Conservation (phyloP, 2,797 vertebrate species). For the Thamnophis elegans region DNA sequence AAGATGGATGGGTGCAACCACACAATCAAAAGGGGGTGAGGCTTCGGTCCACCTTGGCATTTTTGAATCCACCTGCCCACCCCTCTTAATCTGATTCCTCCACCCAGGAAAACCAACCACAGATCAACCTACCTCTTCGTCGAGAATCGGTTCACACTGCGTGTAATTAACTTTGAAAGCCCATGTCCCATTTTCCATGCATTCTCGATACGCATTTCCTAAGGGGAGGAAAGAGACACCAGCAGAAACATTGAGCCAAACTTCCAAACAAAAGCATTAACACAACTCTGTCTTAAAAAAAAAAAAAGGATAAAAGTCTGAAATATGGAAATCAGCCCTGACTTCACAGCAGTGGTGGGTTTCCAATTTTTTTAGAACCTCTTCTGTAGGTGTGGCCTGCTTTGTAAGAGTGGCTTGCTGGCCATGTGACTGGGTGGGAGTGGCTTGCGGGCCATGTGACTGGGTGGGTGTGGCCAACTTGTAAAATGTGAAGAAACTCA, state of each 20-base stretch:
- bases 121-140: conserved; percentile 84
- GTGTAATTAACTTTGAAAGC: conserved; percentile 94
- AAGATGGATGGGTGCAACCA: background rate
- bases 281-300: background rate
- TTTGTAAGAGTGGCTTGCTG: too few species aligned
- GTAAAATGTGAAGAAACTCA: too few species aligned
- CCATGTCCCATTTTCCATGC: conserved; percentile 96
- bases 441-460: too few species aligned
- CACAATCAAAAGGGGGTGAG: background rate
- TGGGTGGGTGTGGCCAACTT: too few species aligned
- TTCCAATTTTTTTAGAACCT: too few species aligned
- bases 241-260: conserved; percentile 27
- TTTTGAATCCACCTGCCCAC: background rate
- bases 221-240: conserved; percentile 40
- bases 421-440: too few species aligned
- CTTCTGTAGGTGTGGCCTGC: too few species aligned
- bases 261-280: background rate
- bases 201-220: conserved; percentile 94
- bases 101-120: background rate
- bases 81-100: background rate
- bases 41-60: background rate
- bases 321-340: background rate
- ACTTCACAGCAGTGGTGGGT: too few species aligned
- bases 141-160: conserved; percentile 92
- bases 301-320: background rate